phyloP scores from a whole-genome alignment of 2,113 vertebrate genomes.

The Nanorana parkeri region DNA sequence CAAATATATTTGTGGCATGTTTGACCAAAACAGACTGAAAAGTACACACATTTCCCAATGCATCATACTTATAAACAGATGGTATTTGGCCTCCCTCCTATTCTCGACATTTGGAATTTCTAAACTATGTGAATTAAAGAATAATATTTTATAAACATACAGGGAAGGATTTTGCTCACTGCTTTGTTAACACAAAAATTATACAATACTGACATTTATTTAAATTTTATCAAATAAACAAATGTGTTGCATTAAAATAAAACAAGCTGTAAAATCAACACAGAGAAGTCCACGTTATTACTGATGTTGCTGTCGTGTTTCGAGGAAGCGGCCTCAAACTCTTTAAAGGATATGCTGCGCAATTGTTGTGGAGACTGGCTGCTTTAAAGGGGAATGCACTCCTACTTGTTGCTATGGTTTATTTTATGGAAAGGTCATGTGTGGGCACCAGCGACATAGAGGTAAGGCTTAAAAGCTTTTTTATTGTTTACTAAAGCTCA shows the following conservation, averaged over 20 bases:
- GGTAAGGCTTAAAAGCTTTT: neutral
- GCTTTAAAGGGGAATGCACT: conserved; percentile 10
- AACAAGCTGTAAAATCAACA: conserved; percentile 82
- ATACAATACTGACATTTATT: conserved; percentile 90
- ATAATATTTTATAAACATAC: conserved; percentile 91
- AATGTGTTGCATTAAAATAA: conserved; percentile 82
- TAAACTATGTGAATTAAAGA: conserved; percentile 89
- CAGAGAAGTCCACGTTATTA: conserved; percentile 71
- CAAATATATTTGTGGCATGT: conserved; percentile 79
- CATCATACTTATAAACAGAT: conserved; percentile 88
- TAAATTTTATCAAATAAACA: conserved; percentile 89
- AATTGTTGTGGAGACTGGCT: neutral
- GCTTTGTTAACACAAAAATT: conserved; percentile 89
- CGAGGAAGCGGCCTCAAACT: conserved; percentile 8
- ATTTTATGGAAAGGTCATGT: neutral
- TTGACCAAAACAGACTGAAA: conserved; percentile 82
- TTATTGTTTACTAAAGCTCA: too few species aligned
- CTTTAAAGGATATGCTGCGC: neutral
- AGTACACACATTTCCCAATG: conserved; percentile 81
- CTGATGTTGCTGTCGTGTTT: conserved; percentile 60
- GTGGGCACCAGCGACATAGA: neutral
- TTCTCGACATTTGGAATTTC: conserved; percentile 90
- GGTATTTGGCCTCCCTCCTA: conserved; percentile 88
- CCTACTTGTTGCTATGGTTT: neutral
- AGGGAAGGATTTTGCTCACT: conserved; percentile 84